Conservation (phyloP, 2,113 vertebrate genomes). For the Sylvicapra grimmia region DNA sequence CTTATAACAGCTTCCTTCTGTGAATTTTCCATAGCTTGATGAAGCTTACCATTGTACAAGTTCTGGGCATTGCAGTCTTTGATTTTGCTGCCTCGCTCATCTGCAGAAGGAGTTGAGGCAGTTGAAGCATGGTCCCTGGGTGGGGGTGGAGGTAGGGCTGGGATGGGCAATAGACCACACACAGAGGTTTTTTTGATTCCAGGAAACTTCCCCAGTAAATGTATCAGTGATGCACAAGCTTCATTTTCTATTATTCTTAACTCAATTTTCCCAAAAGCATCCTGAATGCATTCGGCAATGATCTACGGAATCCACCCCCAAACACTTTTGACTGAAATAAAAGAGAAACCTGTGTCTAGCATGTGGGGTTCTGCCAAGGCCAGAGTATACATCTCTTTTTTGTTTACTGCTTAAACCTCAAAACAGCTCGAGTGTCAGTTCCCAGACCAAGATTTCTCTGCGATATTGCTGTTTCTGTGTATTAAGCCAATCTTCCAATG, state of each 20-base stretch:
- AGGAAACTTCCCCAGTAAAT: background rate
- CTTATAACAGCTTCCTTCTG: conserved; percentile 59
- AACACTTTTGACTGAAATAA: background rate
- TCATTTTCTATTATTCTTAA: background rate
- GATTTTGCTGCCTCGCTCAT: background rate
- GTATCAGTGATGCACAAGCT: background rate
- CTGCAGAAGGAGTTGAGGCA: background rate
- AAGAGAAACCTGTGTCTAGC: background rate
- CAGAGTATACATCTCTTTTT: background rate
- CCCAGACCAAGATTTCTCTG: background rate
- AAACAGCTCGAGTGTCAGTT: conserved; percentile 17
- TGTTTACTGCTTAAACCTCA: conserved; percentile 29
- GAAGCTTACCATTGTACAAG: background rate
- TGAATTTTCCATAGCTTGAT: conserved; percentile 23
- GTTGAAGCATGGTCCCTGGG: background rate
- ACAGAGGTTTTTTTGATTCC: background rate
- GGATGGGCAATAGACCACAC: background rate
- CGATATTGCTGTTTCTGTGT: background rate
- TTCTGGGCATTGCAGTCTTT: background rate
- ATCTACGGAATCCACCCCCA: background rate
- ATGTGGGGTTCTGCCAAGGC: background rate
- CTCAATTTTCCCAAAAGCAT: background rate
- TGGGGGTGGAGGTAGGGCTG: background rate
- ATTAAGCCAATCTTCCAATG: background rate
- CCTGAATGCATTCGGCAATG: background rate